Evolutionary conservation across 1,140 invertebrate genomes (phyloP).

Genomic region (Melanaphis sacchari): DNA sequence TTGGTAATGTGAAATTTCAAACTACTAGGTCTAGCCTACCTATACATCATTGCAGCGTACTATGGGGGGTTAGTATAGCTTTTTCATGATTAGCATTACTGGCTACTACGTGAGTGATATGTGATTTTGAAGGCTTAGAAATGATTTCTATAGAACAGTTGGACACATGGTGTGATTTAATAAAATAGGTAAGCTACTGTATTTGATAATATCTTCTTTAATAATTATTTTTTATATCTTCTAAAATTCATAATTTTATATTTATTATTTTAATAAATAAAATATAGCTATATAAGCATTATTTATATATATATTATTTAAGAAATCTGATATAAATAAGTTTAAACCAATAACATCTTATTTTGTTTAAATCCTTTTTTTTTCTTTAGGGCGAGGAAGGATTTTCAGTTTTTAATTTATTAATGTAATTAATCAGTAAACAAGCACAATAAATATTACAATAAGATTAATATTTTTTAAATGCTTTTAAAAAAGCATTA

Average conservation of each 20-base stretch:
- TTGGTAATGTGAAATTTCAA: neutral
- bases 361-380: neutral
- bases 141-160: neutral
- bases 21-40: neutral
- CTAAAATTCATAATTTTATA: neutral
- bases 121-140: neutral
- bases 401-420: neutral
- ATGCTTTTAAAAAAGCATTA: neutral
- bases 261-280: neutral
- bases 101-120: neutral
- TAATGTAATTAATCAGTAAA: neutral
- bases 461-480: neutral
- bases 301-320: neutral
- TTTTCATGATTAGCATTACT: constrained; percentile 8
- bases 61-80: neutral
- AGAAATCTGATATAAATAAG: neutral
- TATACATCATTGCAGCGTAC: neutral
- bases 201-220: neutral
- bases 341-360: neutral
- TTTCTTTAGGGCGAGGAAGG: neutral
- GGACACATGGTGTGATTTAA: constrained; percentile 1
- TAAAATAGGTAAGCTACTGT: neutral
- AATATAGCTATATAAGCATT: neutral
- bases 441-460: neutral
- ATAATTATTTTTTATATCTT: neutral